phyloP scores from a whole-genome alignment of 1,140 invertebrate genomes.

The Diuraphis noxia region DNA sequence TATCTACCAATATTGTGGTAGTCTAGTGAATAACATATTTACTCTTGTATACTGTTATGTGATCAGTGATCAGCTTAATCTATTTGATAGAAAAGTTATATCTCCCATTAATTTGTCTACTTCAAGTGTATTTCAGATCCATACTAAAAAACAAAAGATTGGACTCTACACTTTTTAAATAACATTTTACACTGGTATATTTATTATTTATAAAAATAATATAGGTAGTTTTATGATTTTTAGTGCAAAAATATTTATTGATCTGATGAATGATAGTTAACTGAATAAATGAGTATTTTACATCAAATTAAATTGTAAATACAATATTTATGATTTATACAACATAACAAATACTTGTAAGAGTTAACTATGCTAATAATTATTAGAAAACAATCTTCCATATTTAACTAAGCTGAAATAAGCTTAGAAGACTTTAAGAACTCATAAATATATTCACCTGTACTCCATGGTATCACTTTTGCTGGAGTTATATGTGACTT shows the following conservation, averaged over 20 bases:
- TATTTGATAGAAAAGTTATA: background rate
- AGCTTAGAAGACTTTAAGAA: conserved; percentile 52
- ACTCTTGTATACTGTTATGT: background rate
- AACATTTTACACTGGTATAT: too few relatives aligned
- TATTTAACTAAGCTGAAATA: background rate
- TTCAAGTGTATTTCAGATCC: too few relatives aligned
- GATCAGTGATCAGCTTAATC: background rate
- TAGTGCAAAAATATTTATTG: too few relatives aligned
- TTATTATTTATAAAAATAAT: too few relatives aligned
- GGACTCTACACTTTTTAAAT: too few relatives aligned
- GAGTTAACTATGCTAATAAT: background rate
- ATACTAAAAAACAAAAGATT: too few relatives aligned
- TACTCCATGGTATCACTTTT: conserved; percentile 62
- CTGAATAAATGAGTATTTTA: background rate
- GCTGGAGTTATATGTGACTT: conserved; percentile 56
- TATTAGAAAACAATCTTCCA: background rate
- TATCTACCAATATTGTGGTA: background rate
- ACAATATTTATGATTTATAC: background rate
- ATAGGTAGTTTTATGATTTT: too few relatives aligned
- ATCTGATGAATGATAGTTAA: too few relatives aligned
- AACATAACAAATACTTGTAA: background rate
- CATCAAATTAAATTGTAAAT: background rate
- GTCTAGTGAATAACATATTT: background rate
- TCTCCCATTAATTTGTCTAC: background rate
- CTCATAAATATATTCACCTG: conserved; percentile 61